phyloP scores from a whole-genome alignment of 2,797 vertebrate genomes.

The Anabas testudineus region DNA sequence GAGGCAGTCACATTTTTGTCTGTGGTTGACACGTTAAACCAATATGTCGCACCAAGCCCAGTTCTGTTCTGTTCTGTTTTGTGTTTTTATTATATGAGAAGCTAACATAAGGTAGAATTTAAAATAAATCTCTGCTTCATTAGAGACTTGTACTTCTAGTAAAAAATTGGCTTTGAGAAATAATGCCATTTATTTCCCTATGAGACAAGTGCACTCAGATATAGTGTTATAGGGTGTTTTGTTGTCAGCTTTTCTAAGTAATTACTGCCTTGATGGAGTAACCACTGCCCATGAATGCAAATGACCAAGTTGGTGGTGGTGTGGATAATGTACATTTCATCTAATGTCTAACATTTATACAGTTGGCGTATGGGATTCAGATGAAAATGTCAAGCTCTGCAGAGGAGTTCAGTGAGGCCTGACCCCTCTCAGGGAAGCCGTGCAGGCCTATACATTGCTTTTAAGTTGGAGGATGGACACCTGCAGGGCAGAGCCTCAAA shows the following conservation, averaged over 20 bases:
- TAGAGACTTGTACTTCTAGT: too few relatives aligned
- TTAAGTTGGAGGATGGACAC: conserved; percentile 79
- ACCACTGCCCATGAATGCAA: too few relatives aligned
- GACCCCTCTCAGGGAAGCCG: conserved; percentile 56
- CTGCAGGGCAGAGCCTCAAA: conserved; percentile 77
- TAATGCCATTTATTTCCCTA: neutral
- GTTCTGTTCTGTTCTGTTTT: neutral
- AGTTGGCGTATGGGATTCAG: conserved; percentile 2
- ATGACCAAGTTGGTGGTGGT: neutral
- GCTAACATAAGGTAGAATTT: too few relatives aligned
- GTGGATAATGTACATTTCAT: neutral
- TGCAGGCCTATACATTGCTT: conserved; percentile 70
- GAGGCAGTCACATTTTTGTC: neutral
- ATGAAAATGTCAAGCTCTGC: conserved; percentile 70
- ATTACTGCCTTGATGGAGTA: conserved; percentile 10
- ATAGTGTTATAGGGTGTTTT: conserved; percentile 10
- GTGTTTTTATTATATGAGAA: too few relatives aligned
- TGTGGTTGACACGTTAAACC: neutral
- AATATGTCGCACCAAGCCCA: neutral
- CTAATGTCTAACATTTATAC: neutral
- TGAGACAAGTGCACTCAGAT: conserved; percentile 1
- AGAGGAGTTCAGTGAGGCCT: conserved; percentile 43
- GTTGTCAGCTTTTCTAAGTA: conserved; percentile 20
- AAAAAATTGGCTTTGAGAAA: too few relatives aligned
- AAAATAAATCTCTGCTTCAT: too few relatives aligned